Evolutionary conservation across 2,113 vertebrate species (phyloP), one percentile per base, ranked within the genome.

Genomic region (Aldabrachelys gigantea): DNA sequence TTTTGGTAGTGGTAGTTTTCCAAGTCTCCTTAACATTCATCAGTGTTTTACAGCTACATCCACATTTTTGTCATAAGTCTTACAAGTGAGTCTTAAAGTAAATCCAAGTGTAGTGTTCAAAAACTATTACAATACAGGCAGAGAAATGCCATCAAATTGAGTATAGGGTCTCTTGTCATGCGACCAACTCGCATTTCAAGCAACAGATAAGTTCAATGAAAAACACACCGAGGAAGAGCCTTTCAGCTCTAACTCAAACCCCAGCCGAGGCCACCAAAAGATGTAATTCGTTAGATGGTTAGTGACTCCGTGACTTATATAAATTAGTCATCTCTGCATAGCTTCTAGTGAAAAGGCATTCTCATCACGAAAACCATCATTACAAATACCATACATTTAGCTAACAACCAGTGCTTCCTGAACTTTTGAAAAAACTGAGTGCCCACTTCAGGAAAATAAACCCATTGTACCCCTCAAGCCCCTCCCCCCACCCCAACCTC

Each of bases 121-220:
- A 38, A 41, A 75, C 62, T 49, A 80, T 85, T 14, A 35, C 35
- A 38, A 4, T 21, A 75, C 21, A 72, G n/a, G 41, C 19, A 38
- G 69, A 21, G 47, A 96, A 96, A 96, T 94, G 57, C 87, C 96
- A 96, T 75, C 57, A 65, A 89, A n/a, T 91, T 59, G 5, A 21
- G 21, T 24, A n/a, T 21, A 62, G 85, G 29, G 80, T 85, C 79
- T 65, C 78, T 38, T 4, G 38, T 89, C 92, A 41, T 72, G 92
- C 85, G 44, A 22, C 16, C 7, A 93, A 44, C 78, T 92, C 2
- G 0, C 35, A 80, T 72, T 94, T 89, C 27, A 62, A 13, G 57
- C 29, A 62, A 62, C 29, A 62, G 31, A 27, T 11, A 57, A 27
- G 25, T 57, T 27, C 10, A 2, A 27, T 53, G 29, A 93, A 87